Conservation (phyloP, 2,113 vertebrate species). For the Typhlomys cinereus region DNA sequence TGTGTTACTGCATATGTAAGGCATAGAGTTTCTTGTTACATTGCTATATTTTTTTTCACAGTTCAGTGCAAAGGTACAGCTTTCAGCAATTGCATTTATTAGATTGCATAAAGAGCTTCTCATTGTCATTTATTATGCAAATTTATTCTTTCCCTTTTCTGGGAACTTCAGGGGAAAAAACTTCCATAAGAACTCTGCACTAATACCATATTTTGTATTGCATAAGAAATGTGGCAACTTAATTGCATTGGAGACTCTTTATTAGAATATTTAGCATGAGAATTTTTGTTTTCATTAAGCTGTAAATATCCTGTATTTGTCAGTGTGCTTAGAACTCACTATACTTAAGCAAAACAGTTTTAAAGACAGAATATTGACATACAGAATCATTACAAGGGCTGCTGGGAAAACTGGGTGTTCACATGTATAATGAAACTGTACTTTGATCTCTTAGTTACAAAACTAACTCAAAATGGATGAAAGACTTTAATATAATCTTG, state of each 20-base stretch:
- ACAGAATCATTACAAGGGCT: background rate
- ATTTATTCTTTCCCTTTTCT: background rate
- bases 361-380: background rate
- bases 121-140: background rate
- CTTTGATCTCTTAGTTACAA: background rate
- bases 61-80: background rate
- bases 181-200: background rate
- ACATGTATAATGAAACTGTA: background rate
- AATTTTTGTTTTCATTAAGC: background rate
- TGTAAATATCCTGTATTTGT: background rate
- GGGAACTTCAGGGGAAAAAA: background rate
- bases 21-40: background rate
- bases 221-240: background rate
- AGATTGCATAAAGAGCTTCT: background rate
- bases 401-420: background rate
- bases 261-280: background rate
- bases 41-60: background rate
- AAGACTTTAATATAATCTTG: background rate
- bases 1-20: background rate
- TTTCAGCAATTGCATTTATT: background rate
- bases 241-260: slow-evolving; percentile 13
- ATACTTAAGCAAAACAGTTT: background rate
- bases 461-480: background rate
- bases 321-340: background rate
- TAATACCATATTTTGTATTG: background rate